Base-by-base conservation (phyloP, 1,140 invertebrate genomes). In the Theocolax elegans region DNA sequence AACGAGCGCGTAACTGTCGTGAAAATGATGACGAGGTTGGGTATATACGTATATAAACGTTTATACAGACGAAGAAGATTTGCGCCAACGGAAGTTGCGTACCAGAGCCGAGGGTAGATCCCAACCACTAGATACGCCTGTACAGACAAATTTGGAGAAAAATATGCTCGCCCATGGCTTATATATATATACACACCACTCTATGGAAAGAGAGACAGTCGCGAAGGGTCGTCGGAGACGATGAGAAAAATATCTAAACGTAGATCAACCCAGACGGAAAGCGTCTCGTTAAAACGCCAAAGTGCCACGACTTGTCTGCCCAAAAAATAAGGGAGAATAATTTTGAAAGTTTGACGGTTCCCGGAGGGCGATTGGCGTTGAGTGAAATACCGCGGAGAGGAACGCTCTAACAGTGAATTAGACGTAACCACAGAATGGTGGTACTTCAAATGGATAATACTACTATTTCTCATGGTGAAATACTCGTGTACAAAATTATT, bases 181-280 rank as follows among this genome's bases (percentile, higher is more conserved):
- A 66, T n/a, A n/a, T n/a, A n/a, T n/a, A n/a, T n/a, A n/a, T 6
- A 10, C 31, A 35, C 31, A 35, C 4, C 4, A 10, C 31, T 35
- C 46, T 15, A 17, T 21, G 44, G 25, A 27, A 29, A 44, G 2
- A 40, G 59, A 8, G 25, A 25, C 60, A 42, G 13, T 15, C 15
- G 35, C 31, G 49, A 21, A 48, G 49, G 49, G 23, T 27, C 23
- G 56, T 19, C 19, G 15, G 48, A 46, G 53, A 56, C 82, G 79
- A 81, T 81, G 80, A 81, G 81, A 83, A 84, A 85, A 85, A 84
- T 84, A 84, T 85, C 82, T 81, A 75, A 79, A 83, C 81, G 78
- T 80, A 80, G 81, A 83, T 83, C 81, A 85, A 75, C 66, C 60
- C 71, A 77, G 71, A 79, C 75, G 76, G 77, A 72, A 58, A 58